Evolutionary conservation across 2,113 vertebrate genomes (phyloP).

Genomic region (Microcebus lehilahytsara): DNA sequence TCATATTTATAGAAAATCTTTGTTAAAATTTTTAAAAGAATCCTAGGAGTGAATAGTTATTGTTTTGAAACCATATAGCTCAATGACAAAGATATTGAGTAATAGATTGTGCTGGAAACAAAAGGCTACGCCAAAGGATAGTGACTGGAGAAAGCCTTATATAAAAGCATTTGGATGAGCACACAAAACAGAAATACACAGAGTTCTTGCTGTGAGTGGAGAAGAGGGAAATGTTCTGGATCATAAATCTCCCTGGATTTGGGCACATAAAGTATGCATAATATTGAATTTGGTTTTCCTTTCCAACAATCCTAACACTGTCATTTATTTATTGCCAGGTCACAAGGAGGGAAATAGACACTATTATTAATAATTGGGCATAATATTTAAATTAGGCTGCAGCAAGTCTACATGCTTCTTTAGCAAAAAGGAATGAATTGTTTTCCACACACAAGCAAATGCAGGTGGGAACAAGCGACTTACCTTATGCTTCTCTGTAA

Average conservation of each 20-base stretch:
- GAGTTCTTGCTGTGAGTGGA: neutral
- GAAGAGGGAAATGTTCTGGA: neutral
- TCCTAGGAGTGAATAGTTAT: neutral
- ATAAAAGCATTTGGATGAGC: neutral
- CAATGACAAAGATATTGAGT: neutral
- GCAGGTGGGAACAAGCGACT: neutral
- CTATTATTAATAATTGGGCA: neutral
- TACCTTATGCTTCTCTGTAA: neutral
- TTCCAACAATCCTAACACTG: neutral
- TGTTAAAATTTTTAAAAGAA: neutral
- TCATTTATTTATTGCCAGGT: neutral
- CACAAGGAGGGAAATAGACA: neutral
- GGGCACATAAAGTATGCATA: neutral
- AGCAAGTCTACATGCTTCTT: neutral
- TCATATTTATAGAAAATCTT: neutral
- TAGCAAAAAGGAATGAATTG: conserved; percentile 21
- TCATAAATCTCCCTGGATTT: neutral
- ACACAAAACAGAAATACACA: neutral
- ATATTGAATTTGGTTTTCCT: neutral
- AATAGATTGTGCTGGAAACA: neutral
- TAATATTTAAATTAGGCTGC: conserved; percentile 40
- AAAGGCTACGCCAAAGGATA: neutral
- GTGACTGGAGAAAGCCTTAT: neutral
- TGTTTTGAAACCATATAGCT: conserved; percentile 42
- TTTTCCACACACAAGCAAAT: conserved; percentile 1